A percentile compares a stretch with the other conserved stretches of the same genome.
These are phyloP conservation scores for Diarsia brunnea DNA, from an alignment of 2,888 invertebrate genomes.

Conservation along the genomic window DNA sequence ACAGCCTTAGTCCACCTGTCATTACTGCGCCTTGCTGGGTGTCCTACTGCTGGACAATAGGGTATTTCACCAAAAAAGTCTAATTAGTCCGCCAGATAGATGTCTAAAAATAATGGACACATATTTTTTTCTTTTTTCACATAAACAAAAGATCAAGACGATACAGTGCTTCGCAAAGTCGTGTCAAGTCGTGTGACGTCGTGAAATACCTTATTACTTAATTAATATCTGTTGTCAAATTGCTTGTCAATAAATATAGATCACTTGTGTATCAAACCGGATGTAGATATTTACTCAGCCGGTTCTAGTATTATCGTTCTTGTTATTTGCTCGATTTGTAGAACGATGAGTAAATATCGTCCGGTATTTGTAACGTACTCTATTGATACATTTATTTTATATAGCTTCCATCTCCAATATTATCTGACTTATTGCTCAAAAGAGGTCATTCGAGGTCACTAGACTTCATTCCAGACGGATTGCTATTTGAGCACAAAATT, in stretches of 20 bases:
- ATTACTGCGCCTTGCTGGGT: too few relatives aligned
- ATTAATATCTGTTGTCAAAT: background rate
- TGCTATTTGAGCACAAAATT: slow-evolving; percentile 31
- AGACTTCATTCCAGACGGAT: slow-evolving; percentile 15
- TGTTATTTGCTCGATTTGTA: slow-evolving; percentile 7
- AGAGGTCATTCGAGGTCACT: slow-evolving; percentile 15
- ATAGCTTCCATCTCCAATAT: slow-evolving; percentile 5
- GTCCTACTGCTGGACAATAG: too few relatives aligned
- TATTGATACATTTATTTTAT: slow-evolving; percentile 10
- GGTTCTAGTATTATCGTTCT: background rate
- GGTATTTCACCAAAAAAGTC: too few relatives aligned
- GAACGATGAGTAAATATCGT: slow-evolving; percentile 9
- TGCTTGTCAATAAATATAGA: background rate
- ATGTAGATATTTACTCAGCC: background rate
- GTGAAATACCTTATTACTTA: too few relatives aligned
- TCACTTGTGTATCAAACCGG: background rate
- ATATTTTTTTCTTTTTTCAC: too few relatives aligned
- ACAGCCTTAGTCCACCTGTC: too few relatives aligned
- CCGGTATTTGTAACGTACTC: slow-evolving; percentile 17
- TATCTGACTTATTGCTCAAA: slow-evolving; percentile 24
- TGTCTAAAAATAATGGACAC: too few relatives aligned
- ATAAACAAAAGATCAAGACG: too few relatives aligned
- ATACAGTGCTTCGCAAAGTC: too few relatives aligned
- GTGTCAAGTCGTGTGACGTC: too few relatives aligned
- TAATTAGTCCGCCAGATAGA: too few relatives aligned